Evolutionary conservation across 2,888 invertebrate species (phyloP).

Genomic region (Schizaphis graminum): DNA sequence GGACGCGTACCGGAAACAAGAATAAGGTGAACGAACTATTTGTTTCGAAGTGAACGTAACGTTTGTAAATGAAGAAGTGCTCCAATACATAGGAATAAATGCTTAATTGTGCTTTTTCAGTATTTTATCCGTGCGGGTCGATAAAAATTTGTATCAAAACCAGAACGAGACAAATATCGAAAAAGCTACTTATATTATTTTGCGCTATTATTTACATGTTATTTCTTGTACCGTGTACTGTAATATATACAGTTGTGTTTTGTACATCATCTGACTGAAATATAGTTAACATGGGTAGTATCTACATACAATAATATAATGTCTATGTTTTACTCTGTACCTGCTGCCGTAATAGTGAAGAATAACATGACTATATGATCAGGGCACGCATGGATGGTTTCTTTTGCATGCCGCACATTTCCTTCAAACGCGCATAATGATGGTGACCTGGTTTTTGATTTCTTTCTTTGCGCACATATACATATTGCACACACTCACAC

Average conservation of each 20-base stretch:
- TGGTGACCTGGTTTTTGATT: conserved; percentile 62
- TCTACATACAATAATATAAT: neutral
- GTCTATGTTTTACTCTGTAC: conserved; percentile 2
- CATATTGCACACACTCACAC: neutral
- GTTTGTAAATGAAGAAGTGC: conserved; percentile 33
- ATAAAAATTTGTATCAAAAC: neutral
- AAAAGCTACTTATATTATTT: neutral
- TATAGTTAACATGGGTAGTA: neutral
- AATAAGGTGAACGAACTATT: conserved; percentile 62
- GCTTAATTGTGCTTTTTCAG: neutral
- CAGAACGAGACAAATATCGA: neutral
- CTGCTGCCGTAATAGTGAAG: conserved; percentile 15
- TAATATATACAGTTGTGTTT: neutral
- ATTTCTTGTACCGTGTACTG: neutral
- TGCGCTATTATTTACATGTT: neutral
- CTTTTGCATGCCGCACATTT: conserved; percentile 58
- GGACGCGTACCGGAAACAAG: conserved; percentile 59
- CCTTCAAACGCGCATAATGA: conserved; percentile 49
- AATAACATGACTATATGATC: conserved; percentile 40
- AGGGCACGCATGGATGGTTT: conserved; percentile 57
- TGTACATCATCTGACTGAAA: neutral
- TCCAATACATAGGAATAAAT: neutral
- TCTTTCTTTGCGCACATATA: conserved; percentile 47
- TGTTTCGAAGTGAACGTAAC: conserved; percentile 44
- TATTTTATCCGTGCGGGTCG: neutral